Base-by-base conservation (phyloP, 2,888 invertebrate species). In the Apodemia duryi region DNA sequence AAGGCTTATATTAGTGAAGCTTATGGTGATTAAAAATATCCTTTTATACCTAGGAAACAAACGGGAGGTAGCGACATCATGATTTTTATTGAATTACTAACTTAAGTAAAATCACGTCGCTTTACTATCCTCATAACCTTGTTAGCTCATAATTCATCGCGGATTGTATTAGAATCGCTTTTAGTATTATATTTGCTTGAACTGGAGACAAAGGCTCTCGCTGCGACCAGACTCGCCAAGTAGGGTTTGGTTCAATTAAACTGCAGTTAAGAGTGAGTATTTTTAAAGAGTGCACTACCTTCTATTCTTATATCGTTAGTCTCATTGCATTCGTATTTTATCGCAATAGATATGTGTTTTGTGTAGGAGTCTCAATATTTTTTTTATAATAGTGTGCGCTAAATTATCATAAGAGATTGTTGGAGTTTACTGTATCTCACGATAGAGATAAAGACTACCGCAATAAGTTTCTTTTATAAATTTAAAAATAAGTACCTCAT, bases 191-290 rank as follows among this genome's bases (percentile, higher is more conserved):
- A 49, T n/a, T 49, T 49, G 49, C 49, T 49, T 49, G 49, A 13
- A 49, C 49, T 49, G 49, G 49, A 49, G 49, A 49, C 49, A 49
- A 49, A 49, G 10, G 49, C 49, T 49, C 49, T 49, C 49, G 3
- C 49, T 49, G 49, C 49, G n/a, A n/a, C 49, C n/a, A 13, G 49
- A 49, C 49, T 49, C n/a, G 49, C 49, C 49, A 49, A n/a, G 49
- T 49, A 49, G n/a, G 49, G 49, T 49, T 49, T 49, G 49, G 49
- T 49, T 49, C n/a, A 49, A n/a, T 49, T 49, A n/a, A 49, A 49
- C 49, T n/a, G 49, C 5, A 49, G n/a, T n/a, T 49, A 49, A 49
- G 49, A 49, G n/a, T 6, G 6, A n/a, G n/a, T 2, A n/a, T 6
- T 6, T n/a, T 49, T 49, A 49, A n/a, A 49, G 49, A 49, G 49